These are phyloP conservation scores for Lagria hirta DNA, from an alignment of 2,888 invertebrate genomes.

Conservation along the genomic window DNA sequence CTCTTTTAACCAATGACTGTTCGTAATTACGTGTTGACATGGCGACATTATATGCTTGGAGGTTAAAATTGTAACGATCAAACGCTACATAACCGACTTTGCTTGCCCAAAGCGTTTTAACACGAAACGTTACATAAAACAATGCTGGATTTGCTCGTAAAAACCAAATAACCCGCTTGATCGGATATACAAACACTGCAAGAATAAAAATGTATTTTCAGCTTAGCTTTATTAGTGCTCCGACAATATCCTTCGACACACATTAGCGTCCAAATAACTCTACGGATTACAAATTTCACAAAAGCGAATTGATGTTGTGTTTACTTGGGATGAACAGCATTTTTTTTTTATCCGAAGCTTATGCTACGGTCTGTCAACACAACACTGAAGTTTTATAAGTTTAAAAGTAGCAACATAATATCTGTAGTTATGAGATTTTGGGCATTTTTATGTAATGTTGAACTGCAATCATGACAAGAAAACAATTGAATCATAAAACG, in stretches of 20 bases:
- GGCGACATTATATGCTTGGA: slow-evolving; percentile 13
- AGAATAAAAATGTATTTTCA: slow-evolving; percentile 36
- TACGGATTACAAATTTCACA: slow-evolving; percentile 13
- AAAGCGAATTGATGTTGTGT: too few species aligned
- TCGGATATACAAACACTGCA: slow-evolving; percentile 38
- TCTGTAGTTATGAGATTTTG: too few species aligned
- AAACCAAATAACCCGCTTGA: slow-evolving; percentile 38
- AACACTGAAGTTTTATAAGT: too few species aligned
- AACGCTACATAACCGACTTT: slow-evolving; percentile 19
- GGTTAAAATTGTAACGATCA: slow-evolving; percentile 20
- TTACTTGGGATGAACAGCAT: too few species aligned
- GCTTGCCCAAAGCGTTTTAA: slow-evolving; percentile 34
- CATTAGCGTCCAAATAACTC: slow-evolving; percentile 17
- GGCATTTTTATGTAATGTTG: too few species aligned
- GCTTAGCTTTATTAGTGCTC: slow-evolving; percentile 30
- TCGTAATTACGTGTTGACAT: slow-evolving; percentile 28
- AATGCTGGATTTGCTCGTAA: slow-evolving; percentile 41
- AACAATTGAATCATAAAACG: too few species aligned
- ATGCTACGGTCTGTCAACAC: too few species aligned
- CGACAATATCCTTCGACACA: slow-evolving; percentile 16
- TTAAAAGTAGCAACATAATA: too few species aligned
- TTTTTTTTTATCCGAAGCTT: too few species aligned
- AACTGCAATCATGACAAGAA: too few species aligned
- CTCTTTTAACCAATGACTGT: slow-evolving; percentile 10
- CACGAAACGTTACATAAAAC: slow-evolving; percentile 40